Conservation (phyloP, 1,140 invertebrate species). For the Thaumetopoea pityocampa region DNA sequence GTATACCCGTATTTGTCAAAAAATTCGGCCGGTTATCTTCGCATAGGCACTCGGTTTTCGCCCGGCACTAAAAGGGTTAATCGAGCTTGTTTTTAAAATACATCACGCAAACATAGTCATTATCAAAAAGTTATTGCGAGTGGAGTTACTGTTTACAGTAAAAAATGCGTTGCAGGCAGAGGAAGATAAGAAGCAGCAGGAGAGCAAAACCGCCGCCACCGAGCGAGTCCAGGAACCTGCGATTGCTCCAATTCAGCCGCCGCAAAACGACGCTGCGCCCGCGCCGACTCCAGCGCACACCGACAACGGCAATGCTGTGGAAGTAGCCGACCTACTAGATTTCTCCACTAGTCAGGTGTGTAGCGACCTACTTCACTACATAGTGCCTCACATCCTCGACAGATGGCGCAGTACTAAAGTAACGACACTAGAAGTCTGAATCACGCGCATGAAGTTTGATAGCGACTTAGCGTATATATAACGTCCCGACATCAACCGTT, state of each 20-base stretch:
- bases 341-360: conserved; percentile 37
- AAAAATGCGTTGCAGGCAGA: conserved; percentile 31
- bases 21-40: too few relatives aligned
- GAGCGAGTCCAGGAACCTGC: not conserved
- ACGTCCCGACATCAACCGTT: too few relatives aligned
- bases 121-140: not conserved
- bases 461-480: too few relatives aligned
- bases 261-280: not conserved
- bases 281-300: conserved; percentile 2
- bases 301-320: conserved; percentile 42
- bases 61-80: too few relatives aligned
- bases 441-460: too few relatives aligned
- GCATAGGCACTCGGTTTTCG: too few relatives aligned
- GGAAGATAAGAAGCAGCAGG: conserved; percentile 57
- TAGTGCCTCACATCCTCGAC: not conserved
- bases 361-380: not conserved
- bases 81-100: too few relatives aligned
- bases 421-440: too few relatives aligned
- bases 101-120: not conserved
- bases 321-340: conserved; percentile 33
- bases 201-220: conserved; percentile 2
- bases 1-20: too few relatives aligned
- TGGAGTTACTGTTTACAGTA: not conserved
- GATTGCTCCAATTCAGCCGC: not conserved
- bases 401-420: too few relatives aligned